Conservation (phyloP, 2,797 vertebrate species). For the Poecilia picta region DNA sequence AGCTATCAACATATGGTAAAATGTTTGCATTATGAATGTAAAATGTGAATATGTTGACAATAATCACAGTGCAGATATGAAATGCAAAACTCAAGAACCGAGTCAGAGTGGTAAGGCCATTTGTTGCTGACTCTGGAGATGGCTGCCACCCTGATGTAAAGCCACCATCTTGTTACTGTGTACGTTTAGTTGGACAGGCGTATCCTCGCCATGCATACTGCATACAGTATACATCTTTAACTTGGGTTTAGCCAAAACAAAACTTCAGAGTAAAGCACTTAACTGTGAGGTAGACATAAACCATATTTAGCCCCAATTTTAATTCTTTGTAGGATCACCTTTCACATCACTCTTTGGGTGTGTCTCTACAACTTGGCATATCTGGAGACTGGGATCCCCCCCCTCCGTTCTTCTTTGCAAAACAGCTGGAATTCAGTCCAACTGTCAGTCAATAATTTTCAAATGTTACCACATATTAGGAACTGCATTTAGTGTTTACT, state of each 20-base stretch:
- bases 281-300: neutral
- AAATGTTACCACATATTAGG: neutral
- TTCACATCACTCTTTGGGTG: neutral
- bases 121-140: slow-evolving; percentile 30
- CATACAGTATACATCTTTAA: neutral
- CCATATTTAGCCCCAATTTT: neutral
- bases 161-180: slow-evolving; percentile 24
- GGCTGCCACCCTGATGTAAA: slow-evolving; percentile 23
- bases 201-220: slow-evolving; percentile 6
- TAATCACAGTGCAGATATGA: neutral
- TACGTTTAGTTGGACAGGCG: neutral
- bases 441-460: neutral
- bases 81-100: slow-evolving; percentile 9
- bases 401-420: neutral
- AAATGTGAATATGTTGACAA: neutral
- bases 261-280: neutral
- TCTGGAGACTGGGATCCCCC: neutral
- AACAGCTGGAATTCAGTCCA: neutral
- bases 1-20: neutral
- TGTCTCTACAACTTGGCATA: neutral
- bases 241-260: too few relatives aligned
- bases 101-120: slow-evolving; percentile 49
- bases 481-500: neutral
- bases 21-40: neutral
- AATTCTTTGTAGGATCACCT: neutral